phyloP scores from a whole-genome alignment of 1,140 invertebrate genomes.

The Muscidifurax raptorellus region DNA sequence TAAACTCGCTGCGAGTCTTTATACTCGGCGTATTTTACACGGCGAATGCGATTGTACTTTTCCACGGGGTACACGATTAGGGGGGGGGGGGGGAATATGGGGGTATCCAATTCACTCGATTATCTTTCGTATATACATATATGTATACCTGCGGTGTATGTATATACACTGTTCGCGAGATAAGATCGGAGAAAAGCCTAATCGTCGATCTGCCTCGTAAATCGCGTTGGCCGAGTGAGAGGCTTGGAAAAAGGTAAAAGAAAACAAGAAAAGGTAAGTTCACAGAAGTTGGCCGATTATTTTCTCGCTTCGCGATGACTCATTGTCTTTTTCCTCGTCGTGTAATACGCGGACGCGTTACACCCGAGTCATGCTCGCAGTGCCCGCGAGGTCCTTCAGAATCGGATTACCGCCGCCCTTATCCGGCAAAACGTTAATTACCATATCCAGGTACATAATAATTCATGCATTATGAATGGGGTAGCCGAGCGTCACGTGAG shows the following conservation, averaged over 20 bases:
- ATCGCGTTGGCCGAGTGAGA: neutral
- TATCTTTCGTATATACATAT: no score
- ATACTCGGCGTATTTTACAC: neutral
- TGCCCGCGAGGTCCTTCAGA: slow-evolving; percentile 45
- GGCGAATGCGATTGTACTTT: slow-evolving; percentile 1
- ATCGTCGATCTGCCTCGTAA: neutral
- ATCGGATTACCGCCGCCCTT: slow-evolving; percentile 44
- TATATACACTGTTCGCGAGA: neutral
- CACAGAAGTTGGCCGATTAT: slow-evolving; percentile 10
- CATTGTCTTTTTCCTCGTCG: neutral
- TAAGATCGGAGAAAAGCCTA: neutral
- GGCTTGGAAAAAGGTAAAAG: neutral
- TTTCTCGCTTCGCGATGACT: slow-evolving; percentile 19
- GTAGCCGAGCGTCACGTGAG: slow-evolving; percentile 37
- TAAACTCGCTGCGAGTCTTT: neutral
- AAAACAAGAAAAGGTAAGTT: neutral
- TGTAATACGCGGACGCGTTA: neutral
- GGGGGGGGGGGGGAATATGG: no score
- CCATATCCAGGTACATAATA: slow-evolving; percentile 53
- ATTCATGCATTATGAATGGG: slow-evolving; percentile 55
- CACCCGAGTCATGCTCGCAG: slow-evolving; percentile 37
- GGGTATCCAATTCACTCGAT: slow-evolving; percentile 22
- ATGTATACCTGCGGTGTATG: neutral
- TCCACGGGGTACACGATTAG: neutral
- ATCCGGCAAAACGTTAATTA: slow-evolving; percentile 51